A percentile compares a stretch with the other conserved stretches of the same genome.
These are phyloP conservation scores for pig (Sus scrofa) DNA, from an alignment of 2,113 vertebrate genomes.

Conservation along the genomic window T2T-Sscrofa CM000813.6:109691501-109692000, in stretches of 20 bases:
- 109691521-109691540: not conserved
- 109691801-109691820: not conserved
- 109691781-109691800: not conserved
- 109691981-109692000: not conserved
- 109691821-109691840: not conserved
- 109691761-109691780: not conserved
- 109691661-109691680: not conserved
- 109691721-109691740: not conserved
- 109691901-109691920: not conserved
- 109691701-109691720: not conserved
- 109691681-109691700: not conserved
- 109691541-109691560: not conserved
- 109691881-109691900: not conserved
- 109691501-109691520: not conserved
- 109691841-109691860: not conserved
- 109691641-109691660: not conserved
- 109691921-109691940: not conserved
- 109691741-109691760: not conserved
- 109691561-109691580: not conserved
- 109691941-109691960: not conserved
- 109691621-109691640: not conserved
- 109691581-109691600: not conserved
- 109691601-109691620: not conserved
- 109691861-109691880: not conserved
- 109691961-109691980: not conserved